phyloP scores from a whole-genome alignment of 2,113 vertebrate genomes.

The Myxocyprinus asiaticus region DNA sequence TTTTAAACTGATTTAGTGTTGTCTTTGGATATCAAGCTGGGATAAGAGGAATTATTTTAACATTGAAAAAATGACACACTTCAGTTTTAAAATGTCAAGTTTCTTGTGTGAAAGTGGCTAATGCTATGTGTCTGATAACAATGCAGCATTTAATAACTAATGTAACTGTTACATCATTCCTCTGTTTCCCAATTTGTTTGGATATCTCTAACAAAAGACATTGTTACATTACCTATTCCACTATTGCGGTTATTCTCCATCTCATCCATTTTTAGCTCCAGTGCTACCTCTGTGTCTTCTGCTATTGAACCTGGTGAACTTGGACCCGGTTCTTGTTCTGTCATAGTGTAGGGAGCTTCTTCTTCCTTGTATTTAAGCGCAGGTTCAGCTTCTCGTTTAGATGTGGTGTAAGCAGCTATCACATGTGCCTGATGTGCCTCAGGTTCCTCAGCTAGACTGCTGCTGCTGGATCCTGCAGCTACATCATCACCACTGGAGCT shows the following conservation, averaged over 20 bases:
- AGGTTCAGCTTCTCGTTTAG: neutral
- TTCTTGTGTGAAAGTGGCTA: too few relatives aligned
- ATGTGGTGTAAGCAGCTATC: slow-evolving; percentile 13
- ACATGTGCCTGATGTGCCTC: neutral
- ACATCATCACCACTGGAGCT: slow-evolving; percentile 68
- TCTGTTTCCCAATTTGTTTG: too few relatives aligned
- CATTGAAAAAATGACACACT: too few relatives aligned
- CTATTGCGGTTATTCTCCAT: slow-evolving; percentile 85
- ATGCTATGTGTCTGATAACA: too few relatives aligned
- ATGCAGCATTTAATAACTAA: too few relatives aligned
- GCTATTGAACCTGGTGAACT: slow-evolving; percentile 45
- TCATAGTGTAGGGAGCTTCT: neutral
- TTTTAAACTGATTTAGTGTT: slow-evolving; percentile 15
- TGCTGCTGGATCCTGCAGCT: slow-evolving; percentile 67
- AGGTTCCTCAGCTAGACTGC: slow-evolving; percentile 65
- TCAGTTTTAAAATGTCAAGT: too few relatives aligned
- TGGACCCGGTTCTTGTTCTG: slow-evolving; percentile 64
- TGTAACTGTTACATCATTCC: too few relatives aligned
- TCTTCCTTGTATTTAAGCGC: slow-evolving; percentile 27
- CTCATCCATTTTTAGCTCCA: slow-evolving; percentile 79
- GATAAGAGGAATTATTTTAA: neutral
- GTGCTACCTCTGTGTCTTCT: slow-evolving; percentile 63
- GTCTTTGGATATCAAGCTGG: too few relatives aligned
- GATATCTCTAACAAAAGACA: neutral
- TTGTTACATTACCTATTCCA: slow-evolving; percentile 78